Evolutionary conservation across 2,113 vertebrate species (phyloP), one percentile per base, ranked within the genome.

Genomic region (Ophthalmolycus amberensis): DNA sequence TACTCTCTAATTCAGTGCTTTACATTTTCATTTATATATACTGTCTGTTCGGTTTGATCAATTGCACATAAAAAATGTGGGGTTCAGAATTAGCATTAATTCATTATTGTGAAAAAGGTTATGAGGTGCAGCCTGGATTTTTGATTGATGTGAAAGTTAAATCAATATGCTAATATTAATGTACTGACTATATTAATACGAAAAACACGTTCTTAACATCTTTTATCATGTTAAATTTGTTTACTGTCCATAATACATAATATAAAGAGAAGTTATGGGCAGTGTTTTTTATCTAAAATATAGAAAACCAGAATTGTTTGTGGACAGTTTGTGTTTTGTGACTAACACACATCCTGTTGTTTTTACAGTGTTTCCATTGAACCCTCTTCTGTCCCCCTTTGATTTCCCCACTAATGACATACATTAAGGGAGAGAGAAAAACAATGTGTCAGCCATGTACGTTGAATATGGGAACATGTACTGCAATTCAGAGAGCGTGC

Each of bases 11-110:
- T 84, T 86, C 85, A 91, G 54, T 29, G 56, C 75, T 90, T 85
- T 89, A 84, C 78, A 75, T 91, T 91, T 90, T 90, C 75, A 84
- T 90, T 92, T 83, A 81, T 84, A 71, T 80, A 85, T 66, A 72
- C 75, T 84, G 77, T 91, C 82, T 86, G 73, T 83, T 80, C 59
- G 9, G 15, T 77, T 75, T 91, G 85, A 91, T 90, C 63, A 56
- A 94, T 90, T 84, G 76, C 42, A 71, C 77, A 85, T 91, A 88
- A 87, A 80, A 88, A 80, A 87, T 83, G 63, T 77, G 79, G 76
- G 77, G 79, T 80, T 84, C 83, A 91, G 75, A 74, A 77, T 85
- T 86, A 64, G 66, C 71, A 84, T 74, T 76, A 71, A 90, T 89
- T 84, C 75, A 89, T 90, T 88, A 82, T 70, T 80, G 50, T 87